Evolutionary conservation across 2,888 invertebrate species (phyloP).

Genomic region (Ephialtes manifestator): DNA sequence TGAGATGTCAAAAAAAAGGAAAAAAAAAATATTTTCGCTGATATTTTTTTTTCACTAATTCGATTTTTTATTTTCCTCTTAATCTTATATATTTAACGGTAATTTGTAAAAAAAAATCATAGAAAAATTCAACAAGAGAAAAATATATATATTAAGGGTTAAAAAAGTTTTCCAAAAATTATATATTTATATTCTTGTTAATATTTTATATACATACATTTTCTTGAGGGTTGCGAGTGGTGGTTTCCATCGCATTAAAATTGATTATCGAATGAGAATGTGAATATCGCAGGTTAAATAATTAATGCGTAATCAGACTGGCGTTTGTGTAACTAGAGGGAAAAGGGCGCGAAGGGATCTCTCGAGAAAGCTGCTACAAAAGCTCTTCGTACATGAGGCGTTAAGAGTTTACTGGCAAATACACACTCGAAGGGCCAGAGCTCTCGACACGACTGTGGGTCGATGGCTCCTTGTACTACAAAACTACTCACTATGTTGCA

Average conservation of each 20-base stretch:
- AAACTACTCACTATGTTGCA: background rate
- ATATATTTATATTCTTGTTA: background rate
- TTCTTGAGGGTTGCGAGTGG: background rate
- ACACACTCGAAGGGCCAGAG: slow-evolving; percentile 52
- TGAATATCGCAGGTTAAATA: slow-evolving; percentile 83
- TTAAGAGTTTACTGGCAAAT: slow-evolving; percentile 67
- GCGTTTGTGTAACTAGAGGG: slow-evolving; percentile 75
- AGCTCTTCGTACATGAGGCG: slow-evolving; percentile 63
- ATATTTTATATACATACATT: too few species aligned
- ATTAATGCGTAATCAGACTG: slow-evolving; percentile 85
- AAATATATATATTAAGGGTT: too few species aligned
- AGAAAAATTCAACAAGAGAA: too few species aligned
- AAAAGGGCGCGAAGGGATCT: slow-evolving; percentile 68
- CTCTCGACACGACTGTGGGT: slow-evolving; percentile 47
- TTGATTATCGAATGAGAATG: background rate
- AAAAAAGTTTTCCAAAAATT: too few species aligned
- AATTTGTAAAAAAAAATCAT: too few species aligned
- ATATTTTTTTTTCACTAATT: too few species aligned
- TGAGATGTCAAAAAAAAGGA: too few species aligned
- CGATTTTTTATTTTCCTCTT: too few species aligned
- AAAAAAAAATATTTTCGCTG: too few species aligned
- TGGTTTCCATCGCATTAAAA: background rate
- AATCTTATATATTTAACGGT: background rate
- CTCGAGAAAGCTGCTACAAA: slow-evolving; percentile 69
- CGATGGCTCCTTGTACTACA: slow-evolving; percentile 42